Base-by-base conservation (phyloP, 2,113 vertebrate species). In the Eulemur macaco region DNA sequence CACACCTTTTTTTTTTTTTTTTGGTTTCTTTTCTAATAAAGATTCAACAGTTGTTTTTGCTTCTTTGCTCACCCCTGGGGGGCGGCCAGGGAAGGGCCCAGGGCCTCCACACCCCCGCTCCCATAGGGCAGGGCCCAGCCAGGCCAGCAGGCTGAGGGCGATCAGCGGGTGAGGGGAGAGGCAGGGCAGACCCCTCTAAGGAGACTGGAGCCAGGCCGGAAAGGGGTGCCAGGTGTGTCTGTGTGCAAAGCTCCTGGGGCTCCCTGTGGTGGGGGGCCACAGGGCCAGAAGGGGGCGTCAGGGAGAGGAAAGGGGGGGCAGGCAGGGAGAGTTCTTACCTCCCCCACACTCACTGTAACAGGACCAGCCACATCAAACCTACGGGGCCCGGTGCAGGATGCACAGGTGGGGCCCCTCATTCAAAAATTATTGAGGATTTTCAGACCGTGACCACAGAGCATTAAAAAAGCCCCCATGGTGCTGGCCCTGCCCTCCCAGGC, bases 21-120 rank as follows among this genome's bases (percentile, higher is more conserved):
- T 68, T 85, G 27, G 68, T 96, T 96, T 89, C 58, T 97, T 97
- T 98, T 98, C 95, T 98, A 98, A 98, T 98, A 98, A 98, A 98
- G 96, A 76, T 96, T 74, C 3, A 86, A 85, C 69, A 60, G 45
- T 87, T 39, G 39, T 71, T 81, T 91, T 42, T 64, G 86, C 10
- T 2, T 93, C 74, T 93, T 68, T 68, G 52, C 86, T 82, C 56
- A 58, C 39, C 14, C 2, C 10, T 4, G 1, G 25, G 39, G n/a
- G 20, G 31, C 10, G 5, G 31, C 31, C 1, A 11, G n/a, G n/a
- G 76, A 10, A 34, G 47, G 50, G 31, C 50, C 31, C 25, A 0
- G 2, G 45, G 45, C 0, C 42, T 74, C 17, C 42, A 71, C 66
- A 29, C 31, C 52, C 20, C 10, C 17, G 21, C 10, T 20, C n/a